These are phyloP conservation scores for Lota lota DNA, from an alignment of 2,113 vertebrate genomes.

Conservation along the genomic window DNA sequence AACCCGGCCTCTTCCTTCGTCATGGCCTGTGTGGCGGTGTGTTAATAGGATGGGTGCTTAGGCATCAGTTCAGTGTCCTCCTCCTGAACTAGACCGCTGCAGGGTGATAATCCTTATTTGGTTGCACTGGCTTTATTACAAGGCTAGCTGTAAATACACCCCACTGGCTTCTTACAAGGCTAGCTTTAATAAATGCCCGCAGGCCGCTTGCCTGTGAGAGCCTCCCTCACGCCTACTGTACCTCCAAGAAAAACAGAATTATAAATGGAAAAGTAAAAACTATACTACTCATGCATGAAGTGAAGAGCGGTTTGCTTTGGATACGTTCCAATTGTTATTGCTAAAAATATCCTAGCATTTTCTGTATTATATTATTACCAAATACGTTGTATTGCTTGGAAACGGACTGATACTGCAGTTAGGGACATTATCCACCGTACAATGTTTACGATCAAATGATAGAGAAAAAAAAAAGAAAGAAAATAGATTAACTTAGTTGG, in stretches of 20 bases:
- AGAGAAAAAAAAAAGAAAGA: no score
- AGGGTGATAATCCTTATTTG: conserved; percentile 76
- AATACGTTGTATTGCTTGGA: no score
- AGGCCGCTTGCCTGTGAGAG: not conserved
- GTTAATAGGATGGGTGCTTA: conserved; percentile 71
- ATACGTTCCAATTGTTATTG: no score
- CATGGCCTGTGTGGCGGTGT: conserved; percentile 64
- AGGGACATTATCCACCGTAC: no score
- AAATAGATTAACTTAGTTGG: conserved; percentile 31
- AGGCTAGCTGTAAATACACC: conserved; percentile 66
- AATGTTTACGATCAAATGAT: no score
- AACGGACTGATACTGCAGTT: no score
- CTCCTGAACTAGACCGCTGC: conserved; percentile 63
- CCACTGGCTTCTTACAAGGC: conserved; percentile 45
- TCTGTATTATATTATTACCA: no score
- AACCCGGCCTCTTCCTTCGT: conserved; percentile 59
- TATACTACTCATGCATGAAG: no score
- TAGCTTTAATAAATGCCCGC: not conserved
- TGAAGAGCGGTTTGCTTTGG: no score
- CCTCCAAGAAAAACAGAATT: not conserved
- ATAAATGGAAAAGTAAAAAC: not conserved
- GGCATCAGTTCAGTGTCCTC: conserved; percentile 66
- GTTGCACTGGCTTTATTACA: conserved; percentile 77
- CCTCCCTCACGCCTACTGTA: not conserved
- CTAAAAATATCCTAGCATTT: no score